Percentiles rank a stretch among this genome's conserved stretches.
These are phyloP conservation scores for Agonopterix subpropinquella DNA, from an alignment of 2,888 invertebrate genomes.

Conservation along the genomic window DNA sequence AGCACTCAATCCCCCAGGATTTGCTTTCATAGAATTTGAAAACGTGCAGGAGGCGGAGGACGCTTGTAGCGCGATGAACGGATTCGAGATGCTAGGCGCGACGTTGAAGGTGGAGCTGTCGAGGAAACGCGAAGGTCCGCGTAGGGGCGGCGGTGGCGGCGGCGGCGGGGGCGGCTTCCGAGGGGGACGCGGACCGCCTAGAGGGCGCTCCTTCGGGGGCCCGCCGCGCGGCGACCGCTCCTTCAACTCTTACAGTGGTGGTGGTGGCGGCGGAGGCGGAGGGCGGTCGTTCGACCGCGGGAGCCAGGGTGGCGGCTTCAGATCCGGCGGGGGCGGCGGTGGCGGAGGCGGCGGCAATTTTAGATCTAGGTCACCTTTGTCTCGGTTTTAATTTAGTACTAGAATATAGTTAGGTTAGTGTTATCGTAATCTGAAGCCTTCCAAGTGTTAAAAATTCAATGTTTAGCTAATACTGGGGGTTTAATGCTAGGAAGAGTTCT, in stretches of 20 bases:
- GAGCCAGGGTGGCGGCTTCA: constrained; percentile 24
- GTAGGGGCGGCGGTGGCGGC: constrained; percentile 75
- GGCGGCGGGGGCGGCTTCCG: constrained; percentile 67
- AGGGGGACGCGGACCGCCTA: constrained; percentile 55
- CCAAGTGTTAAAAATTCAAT: constrained; percentile 70
- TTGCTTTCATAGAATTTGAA: constrained; percentile 95
- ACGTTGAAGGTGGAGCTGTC: constrained; percentile 93
- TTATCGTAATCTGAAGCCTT: constrained; percentile 74
- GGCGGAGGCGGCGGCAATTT: constrained; percentile 68
- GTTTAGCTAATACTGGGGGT: constrained; percentile 62
- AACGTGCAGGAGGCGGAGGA: constrained; percentile 92
- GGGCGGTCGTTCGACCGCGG: constrained; percentile 33
- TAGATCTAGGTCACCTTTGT: constrained; percentile 70
- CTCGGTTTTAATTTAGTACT: constrained; percentile 65
- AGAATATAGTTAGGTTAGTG: constrained; percentile 71
- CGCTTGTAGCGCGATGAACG: constrained; percentile 92
- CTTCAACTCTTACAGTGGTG: constrained; percentile 37
- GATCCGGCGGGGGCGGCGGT: constrained; percentile 36
- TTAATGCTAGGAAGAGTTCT: constrained; percentile 65
- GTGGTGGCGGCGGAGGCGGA: constrained; percentile 49
- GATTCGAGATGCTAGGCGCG: constrained; percentile 90
- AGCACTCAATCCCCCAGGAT: constrained; percentile 95
- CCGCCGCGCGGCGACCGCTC: constrained; percentile 43
- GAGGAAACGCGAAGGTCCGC: constrained; percentile 84
- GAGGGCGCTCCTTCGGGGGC: constrained; percentile 69